Evolutionary conservation across 2,113 vertebrate species (phyloP).

Genomic region (Entelurus aequoreus): DNA sequence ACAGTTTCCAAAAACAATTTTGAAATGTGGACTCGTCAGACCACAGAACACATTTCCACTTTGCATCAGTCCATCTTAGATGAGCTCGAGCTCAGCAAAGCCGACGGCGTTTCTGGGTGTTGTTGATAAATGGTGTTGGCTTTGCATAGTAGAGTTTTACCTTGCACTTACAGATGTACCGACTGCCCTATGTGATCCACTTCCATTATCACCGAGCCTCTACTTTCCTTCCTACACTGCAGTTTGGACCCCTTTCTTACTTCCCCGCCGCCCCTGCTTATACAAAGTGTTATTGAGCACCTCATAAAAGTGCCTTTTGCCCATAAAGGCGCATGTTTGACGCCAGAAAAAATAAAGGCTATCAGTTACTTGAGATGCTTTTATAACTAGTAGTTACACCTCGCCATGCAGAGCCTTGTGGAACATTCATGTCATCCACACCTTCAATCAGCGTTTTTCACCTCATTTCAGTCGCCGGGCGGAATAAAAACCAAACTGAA

Average conservation of each 20-base stretch:
- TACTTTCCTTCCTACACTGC: slow-evolving; percentile 6
- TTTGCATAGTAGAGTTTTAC: too few species aligned
- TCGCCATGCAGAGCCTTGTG: slow-evolving; percentile 33
- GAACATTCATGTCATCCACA: slow-evolving; percentile 54
- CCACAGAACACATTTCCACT: too few species aligned
- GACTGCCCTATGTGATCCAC: slow-evolving; percentile 5
- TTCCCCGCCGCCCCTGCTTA: slow-evolving; percentile 10
- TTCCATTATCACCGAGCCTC: slow-evolving; percentile 38
- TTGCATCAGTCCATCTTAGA: too few species aligned
- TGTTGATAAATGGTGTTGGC: too few species aligned
- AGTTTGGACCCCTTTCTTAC: slow-evolving; percentile 8
- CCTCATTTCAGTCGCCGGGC: slow-evolving; percentile 39
- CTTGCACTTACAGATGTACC: too few species aligned
- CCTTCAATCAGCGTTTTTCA: slow-evolving; percentile 54
- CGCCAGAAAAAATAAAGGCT: slow-evolving; percentile 62
- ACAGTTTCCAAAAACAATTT: too few species aligned
- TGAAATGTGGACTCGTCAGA: too few species aligned
- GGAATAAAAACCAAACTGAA: slow-evolving; percentile 53
- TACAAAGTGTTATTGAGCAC: slow-evolving; percentile 34
- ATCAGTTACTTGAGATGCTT: slow-evolving; percentile 48
- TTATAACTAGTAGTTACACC: slow-evolving; percentile 52
- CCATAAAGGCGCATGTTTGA: slow-evolving; percentile 51
- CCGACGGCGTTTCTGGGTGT: too few species aligned
- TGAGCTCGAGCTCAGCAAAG: too few species aligned
- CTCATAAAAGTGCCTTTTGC: slow-evolving; percentile 50